Evolutionary conservation across 2,113 vertebrate genomes (phyloP), one percentile per base, ranked within the genome.

Genomic region (Actenoides lindsayi): DNA sequence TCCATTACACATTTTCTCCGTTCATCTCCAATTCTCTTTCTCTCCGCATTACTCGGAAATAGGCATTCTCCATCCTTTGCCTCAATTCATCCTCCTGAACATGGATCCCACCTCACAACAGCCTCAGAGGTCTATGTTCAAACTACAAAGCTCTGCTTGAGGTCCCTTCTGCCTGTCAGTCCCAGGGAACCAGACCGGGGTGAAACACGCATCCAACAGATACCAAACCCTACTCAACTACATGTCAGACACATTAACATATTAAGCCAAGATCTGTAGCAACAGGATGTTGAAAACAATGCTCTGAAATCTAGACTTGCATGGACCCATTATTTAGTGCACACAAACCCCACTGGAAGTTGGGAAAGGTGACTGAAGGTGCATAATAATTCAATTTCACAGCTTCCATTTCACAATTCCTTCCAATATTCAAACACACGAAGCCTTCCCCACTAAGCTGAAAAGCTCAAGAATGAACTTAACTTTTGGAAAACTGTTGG

Each of bases 221-320:
- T 31, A 6, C 1, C 53, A 42, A 63, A 68, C 10, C 20, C 13
- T 1, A 5, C 14, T 12, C 33, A 3, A 3, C 20, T 7, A 3
- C 3, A 2, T 2, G 10, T 35, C 1, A 4, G 56, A 39, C 6
- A 17, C 6, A 5, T 9, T 18, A n/a, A 35, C 6, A 24, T 10
- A 30, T 20, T 31, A 64, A 41, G 12, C 14, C 51, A 60, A 60
- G 75, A 42, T 60, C 10, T 65, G 20, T 6, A 79, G 20, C 13
- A 75, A 44, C 1, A 0, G 17, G 23, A 82, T 59, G n/a, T 21
- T 77, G 48, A 68, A 73, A 82, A 35, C 13, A 71, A 63, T 2
- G 5, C 13, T 31, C 30, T 23, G 59, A 68, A 86, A 86, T 21
- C 42, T 39, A 20, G 27, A 63, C 25, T 23, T 50, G 25, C 1